Conservation (phyloP, 2,113 vertebrate genomes). For the Astur gentilis region DNA sequence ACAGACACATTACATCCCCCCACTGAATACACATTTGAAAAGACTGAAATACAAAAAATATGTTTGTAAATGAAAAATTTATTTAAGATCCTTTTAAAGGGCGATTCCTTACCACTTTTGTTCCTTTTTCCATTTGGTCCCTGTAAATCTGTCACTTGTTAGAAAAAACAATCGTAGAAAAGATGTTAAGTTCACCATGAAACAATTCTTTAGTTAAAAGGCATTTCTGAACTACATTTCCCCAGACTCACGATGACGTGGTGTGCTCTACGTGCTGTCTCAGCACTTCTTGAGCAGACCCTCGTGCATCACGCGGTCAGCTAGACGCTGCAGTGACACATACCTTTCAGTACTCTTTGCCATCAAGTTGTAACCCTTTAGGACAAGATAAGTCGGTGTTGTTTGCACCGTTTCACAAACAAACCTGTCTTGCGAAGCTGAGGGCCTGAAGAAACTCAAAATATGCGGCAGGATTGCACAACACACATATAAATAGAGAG, state of each 20-base stretch:
- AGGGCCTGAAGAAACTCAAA: background rate
- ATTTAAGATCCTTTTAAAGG: background rate
- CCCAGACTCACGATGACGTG: accelerated
- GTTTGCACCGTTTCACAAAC: background rate
- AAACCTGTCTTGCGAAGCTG: background rate
- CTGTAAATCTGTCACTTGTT: background rate
- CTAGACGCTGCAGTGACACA: accelerated
- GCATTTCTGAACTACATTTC: background rate
- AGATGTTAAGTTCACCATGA: background rate
- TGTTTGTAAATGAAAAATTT: background rate
- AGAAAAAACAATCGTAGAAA: background rate
- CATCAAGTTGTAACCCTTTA: background rate
- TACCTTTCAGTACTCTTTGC: background rate
- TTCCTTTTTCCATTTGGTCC: background rate
- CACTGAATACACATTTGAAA: background rate
- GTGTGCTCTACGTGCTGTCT: background rate
- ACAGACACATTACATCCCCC: background rate
- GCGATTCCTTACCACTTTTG: background rate
- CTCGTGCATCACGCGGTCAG: background rate
- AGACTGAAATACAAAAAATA: background rate
- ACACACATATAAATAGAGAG: background rate
- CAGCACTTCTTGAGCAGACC: background rate
- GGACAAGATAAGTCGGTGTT: background rate
- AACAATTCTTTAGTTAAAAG: background rate
- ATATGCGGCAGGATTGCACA: background rate